Conservation (phyloP, 2,888 invertebrate species). For the Micoletzkya japonica region DNA sequence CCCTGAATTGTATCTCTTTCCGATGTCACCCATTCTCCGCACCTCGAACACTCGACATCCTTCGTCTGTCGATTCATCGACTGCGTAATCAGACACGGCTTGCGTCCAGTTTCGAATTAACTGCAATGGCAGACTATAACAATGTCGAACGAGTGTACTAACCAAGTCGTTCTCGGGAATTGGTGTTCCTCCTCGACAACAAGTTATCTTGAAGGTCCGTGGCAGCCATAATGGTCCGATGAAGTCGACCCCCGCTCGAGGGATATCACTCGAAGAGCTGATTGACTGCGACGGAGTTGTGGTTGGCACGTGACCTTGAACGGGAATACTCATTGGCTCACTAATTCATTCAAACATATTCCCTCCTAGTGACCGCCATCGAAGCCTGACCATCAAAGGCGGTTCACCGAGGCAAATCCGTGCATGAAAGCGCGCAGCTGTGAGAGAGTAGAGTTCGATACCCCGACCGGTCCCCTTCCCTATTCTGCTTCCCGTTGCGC, state of each 20-base stretch:
- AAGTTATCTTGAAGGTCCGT: slow-evolving; percentile 47
- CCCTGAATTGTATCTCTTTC: slow-evolving; percentile 38
- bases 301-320: not conserved
- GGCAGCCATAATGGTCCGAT: slow-evolving; percentile 48
- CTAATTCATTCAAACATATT: not conserved
- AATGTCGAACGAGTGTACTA: not conserved
- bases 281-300: not conserved
- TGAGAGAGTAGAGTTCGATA: slow-evolving; percentile 4
- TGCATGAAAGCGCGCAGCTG: too few species aligned
- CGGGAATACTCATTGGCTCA: not conserved
- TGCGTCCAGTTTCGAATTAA: slow-evolving; percentile 53
- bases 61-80: slow-evolving; percentile 48
- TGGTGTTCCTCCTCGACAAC: slow-evolving; percentile 49
- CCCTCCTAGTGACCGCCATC: not conserved
- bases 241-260: slow-evolving; percentile 48
- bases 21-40: not conserved
- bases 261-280: slow-evolving; percentile 8
- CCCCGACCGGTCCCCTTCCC: too few species aligned
- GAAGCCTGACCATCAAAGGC: too few species aligned
- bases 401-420: too few species aligned
- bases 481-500: too few species aligned
- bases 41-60: slow-evolving; percentile 46
- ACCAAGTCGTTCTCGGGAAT: slow-evolving; percentile 40
- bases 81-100: slow-evolving; percentile 49
- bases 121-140: slow-evolving; percentile 28